Conservation (phyloP, 2,113 vertebrate species). For the Athene cunicularia region DNA sequence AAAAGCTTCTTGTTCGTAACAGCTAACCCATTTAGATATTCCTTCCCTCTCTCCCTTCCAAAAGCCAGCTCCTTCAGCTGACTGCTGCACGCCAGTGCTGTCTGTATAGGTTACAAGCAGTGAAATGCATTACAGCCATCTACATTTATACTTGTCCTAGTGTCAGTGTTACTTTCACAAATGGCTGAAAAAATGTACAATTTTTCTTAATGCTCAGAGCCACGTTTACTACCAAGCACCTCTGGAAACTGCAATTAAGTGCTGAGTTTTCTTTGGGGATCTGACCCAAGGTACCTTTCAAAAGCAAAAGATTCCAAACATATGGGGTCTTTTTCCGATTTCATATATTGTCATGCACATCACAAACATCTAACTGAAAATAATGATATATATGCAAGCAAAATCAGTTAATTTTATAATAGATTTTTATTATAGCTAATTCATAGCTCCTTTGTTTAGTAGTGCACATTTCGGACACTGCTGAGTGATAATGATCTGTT, state of each 20-base stretch:
- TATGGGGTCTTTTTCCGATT: fast-evolving
- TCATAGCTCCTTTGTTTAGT: not conserved
- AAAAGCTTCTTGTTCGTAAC: conserved; percentile 70
- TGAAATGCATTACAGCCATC: not conserved
- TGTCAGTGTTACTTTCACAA: not conserved
- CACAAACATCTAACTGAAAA: not conserved
- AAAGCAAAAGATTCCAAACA: not conserved
- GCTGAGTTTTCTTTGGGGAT: not conserved
- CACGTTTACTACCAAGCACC: not conserved
- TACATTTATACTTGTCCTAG: not conserved
- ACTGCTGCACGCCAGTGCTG: conserved; percentile 26
- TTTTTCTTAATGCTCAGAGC: not conserved
- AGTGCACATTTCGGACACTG: not conserved
- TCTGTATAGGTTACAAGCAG: not conserved
- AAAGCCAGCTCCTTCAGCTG: not conserved
- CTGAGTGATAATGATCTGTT: not conserved
- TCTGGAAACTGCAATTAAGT: not conserved
- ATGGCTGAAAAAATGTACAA: not conserved
- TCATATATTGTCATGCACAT: not conserved
- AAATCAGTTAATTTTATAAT: not conserved
- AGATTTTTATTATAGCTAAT: not conserved
- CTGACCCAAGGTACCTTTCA: not conserved
- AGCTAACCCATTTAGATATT: conserved; percentile 61
- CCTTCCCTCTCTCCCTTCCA: not conserved
- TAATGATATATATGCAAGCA: not conserved